Percentiles rank a stretch among this genome's conserved stretches.
Conservation (phyloP, 2,888 invertebrate species). For the Nemoura dubitans region DNA sequence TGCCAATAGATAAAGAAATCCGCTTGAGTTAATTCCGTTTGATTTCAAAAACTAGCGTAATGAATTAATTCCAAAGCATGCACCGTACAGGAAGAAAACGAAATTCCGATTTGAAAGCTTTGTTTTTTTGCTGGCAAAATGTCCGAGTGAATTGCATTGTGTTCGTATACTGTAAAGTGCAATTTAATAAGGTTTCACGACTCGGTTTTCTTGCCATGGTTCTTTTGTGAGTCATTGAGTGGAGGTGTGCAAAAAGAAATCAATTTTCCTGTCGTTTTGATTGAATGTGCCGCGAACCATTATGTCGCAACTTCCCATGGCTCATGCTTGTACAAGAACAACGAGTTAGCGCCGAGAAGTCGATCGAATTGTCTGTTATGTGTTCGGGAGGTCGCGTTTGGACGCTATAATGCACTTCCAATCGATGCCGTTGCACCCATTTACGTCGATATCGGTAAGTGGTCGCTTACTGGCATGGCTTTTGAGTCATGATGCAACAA, state of each 20-base stretch:
- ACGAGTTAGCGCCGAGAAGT: neutral
- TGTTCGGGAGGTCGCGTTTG: neutral
- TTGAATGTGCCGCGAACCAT: neutral
- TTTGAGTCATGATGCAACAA: no score
- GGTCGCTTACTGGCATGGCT: no score
- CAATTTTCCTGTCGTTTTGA: neutral
- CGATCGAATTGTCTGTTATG: neutral
- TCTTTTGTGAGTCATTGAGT: neutral
- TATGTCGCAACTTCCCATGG: neutral
- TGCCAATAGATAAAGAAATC: neutral
- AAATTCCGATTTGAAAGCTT: neutral
- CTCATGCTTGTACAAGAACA: neutral
- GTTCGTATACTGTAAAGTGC: neutral
- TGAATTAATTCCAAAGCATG: neutral
- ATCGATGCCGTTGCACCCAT: no score
- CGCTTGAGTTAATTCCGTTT: neutral
- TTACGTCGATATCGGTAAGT: no score
- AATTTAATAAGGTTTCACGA: neutral
- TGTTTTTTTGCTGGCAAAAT: neutral
- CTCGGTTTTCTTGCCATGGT: neutral
- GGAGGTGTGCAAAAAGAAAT: neutral
- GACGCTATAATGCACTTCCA: neutral
- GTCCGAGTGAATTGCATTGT: neutral
- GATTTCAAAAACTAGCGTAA: neutral
- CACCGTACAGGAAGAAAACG: neutral